Evolutionary conservation across 2,113 vertebrate species (phyloP), one percentile per base, ranked within the genome.

Genomic region (Miniopterus natalensis): DNA sequence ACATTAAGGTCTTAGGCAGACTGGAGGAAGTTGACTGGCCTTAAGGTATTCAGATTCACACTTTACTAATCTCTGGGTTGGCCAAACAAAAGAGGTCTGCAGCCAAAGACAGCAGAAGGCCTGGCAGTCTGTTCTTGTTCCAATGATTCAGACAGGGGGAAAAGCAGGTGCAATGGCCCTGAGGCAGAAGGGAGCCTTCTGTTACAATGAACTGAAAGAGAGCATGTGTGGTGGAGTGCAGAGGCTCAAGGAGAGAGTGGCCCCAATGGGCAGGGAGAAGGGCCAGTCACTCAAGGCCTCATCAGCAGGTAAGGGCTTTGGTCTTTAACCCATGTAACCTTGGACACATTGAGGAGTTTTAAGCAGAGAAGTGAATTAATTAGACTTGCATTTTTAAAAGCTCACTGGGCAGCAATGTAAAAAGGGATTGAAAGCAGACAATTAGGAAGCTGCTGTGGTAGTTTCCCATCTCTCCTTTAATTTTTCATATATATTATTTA

Each of bases 41-140:
- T 85, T 40, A 27, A 49, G 17, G 49, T 78, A 74, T 57, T 63
- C 31, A 31, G 3, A 29, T 85, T 88, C 75, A 90, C 83, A 84
- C 7, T 71, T 84, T 59, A 59, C 84, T 75, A 57, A 47, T 75
- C 66, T 93, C 74, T 57, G 15, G 53, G 8, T 55, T 90, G 47
- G 77, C 66, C 84, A 90, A 88, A 92, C 49, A 74, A 88, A 96
- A 91, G 74, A 45, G 0, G 23, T 87, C 21, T 47, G 59, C 36
- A 88, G 95, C 80, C 95, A 92, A 85, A 88, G 85, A 68, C 70
- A 92, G 89, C 94, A 95, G 86, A 94, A 53, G 73, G 55, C 36
- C 36, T 95, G 90, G 94, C 90, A 42, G 1, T 20, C 31, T 47
- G 29, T 29, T 65, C 12, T 0, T 47, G 20, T 13, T 77, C 8